Evolutionary conservation across 2,113 vertebrate genomes (phyloP).

Genomic region (Synchiropus splendidus): DNA sequence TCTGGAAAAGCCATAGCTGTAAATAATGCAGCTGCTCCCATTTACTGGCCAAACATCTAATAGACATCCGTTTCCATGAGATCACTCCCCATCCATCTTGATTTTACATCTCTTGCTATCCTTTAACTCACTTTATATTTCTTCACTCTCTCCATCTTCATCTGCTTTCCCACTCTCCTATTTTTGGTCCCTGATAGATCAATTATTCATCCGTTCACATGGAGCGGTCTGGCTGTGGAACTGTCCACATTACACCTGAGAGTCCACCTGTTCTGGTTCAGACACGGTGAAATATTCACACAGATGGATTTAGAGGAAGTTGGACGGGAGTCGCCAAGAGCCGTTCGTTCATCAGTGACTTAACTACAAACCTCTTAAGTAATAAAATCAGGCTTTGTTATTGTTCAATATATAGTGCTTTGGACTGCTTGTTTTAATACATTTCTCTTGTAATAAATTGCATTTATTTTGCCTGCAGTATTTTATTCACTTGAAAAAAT

Average conservation of each 20-base stretch:
- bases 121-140: constrained; percentile 17
- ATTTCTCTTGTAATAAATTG: too few species aligned
- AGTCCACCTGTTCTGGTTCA: constrained; percentile 6
- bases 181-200: constrained; percentile 41
- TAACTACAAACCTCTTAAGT: too few species aligned
- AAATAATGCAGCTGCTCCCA: constrained; percentile 41
- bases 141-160: constrained; percentile 6
- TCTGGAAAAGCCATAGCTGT: constrained; percentile 36
- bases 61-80: constrained; percentile 1
- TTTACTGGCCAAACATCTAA: constrained; percentile 18
- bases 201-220: constrained; percentile 42
- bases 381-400: too few species aligned
- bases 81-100: neutral
- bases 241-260: constrained; percentile 29
- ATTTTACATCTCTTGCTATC: constrained; percentile 3
- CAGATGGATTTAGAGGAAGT: constrained; percentile 1
- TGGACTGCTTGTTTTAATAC: too few species aligned
- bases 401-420: too few species aligned
- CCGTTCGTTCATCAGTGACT: too few species aligned
- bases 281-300: neutral
- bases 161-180: constrained; percentile 21
- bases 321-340: too few species aligned
- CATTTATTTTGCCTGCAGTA: too few species aligned
- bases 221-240: constrained; percentile 21
- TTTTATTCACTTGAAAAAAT: too few species aligned